Conservation (phyloP, 2,888 invertebrate genomes). For the Morpho achilles region DNA sequence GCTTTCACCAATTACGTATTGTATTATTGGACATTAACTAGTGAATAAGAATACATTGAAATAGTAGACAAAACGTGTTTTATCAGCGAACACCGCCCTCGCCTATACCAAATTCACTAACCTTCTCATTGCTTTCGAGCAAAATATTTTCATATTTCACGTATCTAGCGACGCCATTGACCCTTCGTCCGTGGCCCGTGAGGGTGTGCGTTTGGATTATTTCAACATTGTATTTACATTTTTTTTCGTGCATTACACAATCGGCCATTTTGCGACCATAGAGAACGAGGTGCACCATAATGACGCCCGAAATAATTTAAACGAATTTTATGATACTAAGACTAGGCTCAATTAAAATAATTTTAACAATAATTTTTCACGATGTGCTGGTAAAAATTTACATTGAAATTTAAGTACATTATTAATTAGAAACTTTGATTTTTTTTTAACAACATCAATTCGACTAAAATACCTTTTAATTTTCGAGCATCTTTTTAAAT, state of each 20-base stretch:
- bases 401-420: conserved; percentile 77
- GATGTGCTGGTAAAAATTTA: conserved; percentile 72
- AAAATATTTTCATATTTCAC: conserved; percentile 49
- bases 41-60: conserved; percentile 61
- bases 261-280: conserved; percentile 23
- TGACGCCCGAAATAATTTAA: conserved; percentile 50
- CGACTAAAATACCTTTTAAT: conserved; percentile 68
- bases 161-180: conserved; percentile 51
- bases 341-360: conserved; percentile 75
- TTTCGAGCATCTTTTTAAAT: conserved; percentile 74
- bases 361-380: conserved; percentile 55
- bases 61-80: conserved; percentile 46
- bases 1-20: conserved; percentile 55
- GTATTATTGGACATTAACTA: conserved; percentile 56
- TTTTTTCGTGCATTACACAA: conserved; percentile 26
- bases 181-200: conserved; percentile 39
- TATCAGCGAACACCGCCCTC: conserved; percentile 42
- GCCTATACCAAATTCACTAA: conserved; percentile 70
- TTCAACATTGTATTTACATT: conserved; percentile 42
- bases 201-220: conserved; percentile 49
- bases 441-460: conserved; percentile 74
- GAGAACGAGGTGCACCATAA: conserved; percentile 37
- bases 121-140: conserved; percentile 70
- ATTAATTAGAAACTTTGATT: conserved; percentile 75
- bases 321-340: conserved; percentile 72